Percentiles rank a stretch among this genome's conserved stretches.
These are phyloP conservation scores for Acomys russatus DNA, from an alignment of 2,797 vertebrate species.

Conservation along the genomic window DNA sequence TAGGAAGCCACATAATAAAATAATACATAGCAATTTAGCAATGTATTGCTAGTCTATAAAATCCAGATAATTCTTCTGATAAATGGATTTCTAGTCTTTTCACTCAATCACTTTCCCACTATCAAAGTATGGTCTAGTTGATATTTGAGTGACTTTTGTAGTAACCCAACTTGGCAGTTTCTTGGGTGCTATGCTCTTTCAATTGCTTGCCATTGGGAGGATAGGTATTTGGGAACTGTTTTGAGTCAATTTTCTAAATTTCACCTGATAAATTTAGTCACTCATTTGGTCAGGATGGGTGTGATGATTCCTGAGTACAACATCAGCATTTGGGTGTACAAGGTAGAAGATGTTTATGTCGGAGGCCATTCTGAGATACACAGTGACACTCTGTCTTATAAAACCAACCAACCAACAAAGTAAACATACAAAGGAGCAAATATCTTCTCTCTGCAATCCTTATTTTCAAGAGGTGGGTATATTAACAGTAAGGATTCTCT, in stretches of 20 bases:
- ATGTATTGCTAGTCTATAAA: neutral
- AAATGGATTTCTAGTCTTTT: neutral
- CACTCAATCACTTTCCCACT: neutral
- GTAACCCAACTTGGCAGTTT: neutral
- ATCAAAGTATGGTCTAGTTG: neutral
- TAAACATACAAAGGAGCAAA: neutral
- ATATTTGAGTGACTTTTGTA: neutral
- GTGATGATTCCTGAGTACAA: neutral
- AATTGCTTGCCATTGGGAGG: neutral
- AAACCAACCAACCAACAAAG: neutral
- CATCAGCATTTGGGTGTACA: too few relatives aligned
- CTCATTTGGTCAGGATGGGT: neutral
- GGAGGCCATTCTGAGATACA: neutral
- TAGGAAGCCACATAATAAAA: neutral
- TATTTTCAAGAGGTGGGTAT: neutral
- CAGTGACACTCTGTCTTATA: neutral
- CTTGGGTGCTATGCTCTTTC: neutral
- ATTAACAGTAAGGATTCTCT: neutral
- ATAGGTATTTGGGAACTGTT: constrained; percentile 1
- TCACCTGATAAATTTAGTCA: neutral
- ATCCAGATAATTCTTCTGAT: neutral
- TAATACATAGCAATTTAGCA: neutral
- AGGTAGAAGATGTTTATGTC: neutral
- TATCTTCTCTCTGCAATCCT: neutral
- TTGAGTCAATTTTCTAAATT: constrained; percentile 19